Evolutionary conservation across 37 sponge, comb jelly and placozoan genomes (phyloP).

Genomic region (Dysidea cf. avara): DNA sequence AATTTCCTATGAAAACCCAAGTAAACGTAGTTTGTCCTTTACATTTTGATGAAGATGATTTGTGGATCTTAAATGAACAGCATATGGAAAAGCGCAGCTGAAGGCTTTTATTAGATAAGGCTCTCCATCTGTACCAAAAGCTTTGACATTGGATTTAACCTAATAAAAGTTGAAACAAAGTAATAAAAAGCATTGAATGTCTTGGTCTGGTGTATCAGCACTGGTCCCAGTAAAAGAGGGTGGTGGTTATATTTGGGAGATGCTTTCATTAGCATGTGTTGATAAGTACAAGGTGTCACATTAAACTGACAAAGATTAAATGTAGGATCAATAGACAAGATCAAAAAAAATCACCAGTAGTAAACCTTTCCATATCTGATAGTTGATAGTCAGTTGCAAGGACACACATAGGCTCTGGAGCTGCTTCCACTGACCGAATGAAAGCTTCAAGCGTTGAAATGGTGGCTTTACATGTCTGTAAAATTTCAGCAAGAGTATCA

Average conservation of each 20-base stretch:
- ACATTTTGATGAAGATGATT: constrained; percentile 30
- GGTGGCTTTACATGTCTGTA: constrained; percentile 31
- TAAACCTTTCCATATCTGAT: constrained; percentile 1
- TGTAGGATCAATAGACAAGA: constrained; percentile 25
- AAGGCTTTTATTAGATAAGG: constrained; percentile 45
- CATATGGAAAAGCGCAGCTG: constrained; percentile 10
- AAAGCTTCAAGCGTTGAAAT: neutral
- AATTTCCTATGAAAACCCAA: constrained; percentile 4
- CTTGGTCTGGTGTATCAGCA: constrained; percentile 42
- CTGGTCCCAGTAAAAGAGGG: constrained; percentile 32
- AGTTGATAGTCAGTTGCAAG: constrained; percentile 36
- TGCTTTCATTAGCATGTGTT: constrained; percentile 25
- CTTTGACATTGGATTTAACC: constrained; percentile 23
- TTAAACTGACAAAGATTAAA: constrained; percentile 40
- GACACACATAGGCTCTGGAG: constrained; percentile 48
- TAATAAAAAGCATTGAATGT: constrained; percentile 21
- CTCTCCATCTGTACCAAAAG: constrained; percentile 54
- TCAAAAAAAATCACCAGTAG: neutral
- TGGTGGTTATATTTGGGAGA: neutral
- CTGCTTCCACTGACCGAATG: constrained; percentile 29
- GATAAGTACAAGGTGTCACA: constrained; percentile 29
- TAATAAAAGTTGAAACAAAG: constrained; percentile 23
- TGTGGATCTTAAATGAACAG: constrained; percentile 24
- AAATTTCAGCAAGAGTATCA: constrained; percentile 25
- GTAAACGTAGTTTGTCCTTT: constrained; percentile 22